phyloP scores from a whole-genome alignment of 2,888 invertebrate genomes.

The Coenonympha glycerion region DNA sequence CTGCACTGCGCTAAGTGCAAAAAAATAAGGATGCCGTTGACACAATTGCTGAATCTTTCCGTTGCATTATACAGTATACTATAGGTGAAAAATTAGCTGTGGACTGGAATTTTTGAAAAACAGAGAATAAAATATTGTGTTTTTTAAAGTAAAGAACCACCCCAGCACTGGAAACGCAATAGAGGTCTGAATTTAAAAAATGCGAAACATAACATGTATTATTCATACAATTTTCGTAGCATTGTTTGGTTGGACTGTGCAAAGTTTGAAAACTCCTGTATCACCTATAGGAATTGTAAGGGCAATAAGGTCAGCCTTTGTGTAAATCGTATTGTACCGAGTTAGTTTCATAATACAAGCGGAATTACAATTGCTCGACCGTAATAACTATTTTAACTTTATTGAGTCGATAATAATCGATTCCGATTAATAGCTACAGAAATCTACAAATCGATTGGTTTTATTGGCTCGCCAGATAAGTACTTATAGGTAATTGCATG shows the following conservation, averaged over 20 bases:
- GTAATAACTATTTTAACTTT: constrained; percentile 16
- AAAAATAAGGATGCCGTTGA: too few species aligned
- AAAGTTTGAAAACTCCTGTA: background rate
- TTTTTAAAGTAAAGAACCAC: too few species aligned
- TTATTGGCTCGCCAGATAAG: constrained; percentile 4
- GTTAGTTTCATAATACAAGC: constrained; percentile 20
- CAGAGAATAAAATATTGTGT: too few species aligned
- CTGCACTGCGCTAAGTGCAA: too few species aligned
- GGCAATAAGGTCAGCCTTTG: constrained; percentile 23
- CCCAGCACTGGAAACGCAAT: too few species aligned
- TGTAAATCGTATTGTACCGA: constrained; percentile 21
- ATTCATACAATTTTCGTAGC: background rate
- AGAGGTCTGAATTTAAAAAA: too few species aligned
- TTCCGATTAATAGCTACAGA: constrained; percentile 11
- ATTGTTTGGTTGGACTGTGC: background rate
- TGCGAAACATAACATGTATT: too few species aligned
- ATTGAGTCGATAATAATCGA: constrained; percentile 17
- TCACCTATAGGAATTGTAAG: constrained; percentile 10
- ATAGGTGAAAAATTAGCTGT: too few species aligned
- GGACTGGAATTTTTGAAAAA: too few species aligned
- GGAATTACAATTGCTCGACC: constrained; percentile 18
- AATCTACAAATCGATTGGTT: constrained; percentile 11
- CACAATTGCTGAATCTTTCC: too few species aligned
- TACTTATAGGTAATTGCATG: constrained; percentile 12
- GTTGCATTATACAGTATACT: too few species aligned